Percentiles rank a stretch among this genome's conserved stretches.
phyloP scores from a whole-genome alignment of 2,113 vertebrate species.

The Ctenodactylus gundi region DNA sequence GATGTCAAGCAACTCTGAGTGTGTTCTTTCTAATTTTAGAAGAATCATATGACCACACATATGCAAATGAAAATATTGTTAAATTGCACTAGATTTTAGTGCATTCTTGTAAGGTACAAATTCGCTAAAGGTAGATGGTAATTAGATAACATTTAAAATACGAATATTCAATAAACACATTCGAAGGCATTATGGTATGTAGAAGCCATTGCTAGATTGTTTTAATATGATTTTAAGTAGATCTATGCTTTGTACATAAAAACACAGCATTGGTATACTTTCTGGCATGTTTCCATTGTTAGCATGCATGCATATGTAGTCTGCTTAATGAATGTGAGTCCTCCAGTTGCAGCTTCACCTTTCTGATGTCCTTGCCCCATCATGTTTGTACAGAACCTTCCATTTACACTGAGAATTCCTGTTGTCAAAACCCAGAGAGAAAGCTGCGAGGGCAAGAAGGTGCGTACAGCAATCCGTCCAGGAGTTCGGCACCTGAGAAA shows the following conservation, averaged over 20 bases:
- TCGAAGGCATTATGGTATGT: background rate
- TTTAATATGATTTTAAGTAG: background rate
- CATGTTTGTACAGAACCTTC: background rate
- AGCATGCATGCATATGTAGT: background rate
- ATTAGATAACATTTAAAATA: conserved; percentile 1
- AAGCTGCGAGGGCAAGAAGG: background rate
- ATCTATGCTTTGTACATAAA: background rate
- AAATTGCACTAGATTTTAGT: background rate
- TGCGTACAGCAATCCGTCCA: background rate
- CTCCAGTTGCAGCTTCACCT: background rate
- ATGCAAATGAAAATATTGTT: conserved; percentile 36
- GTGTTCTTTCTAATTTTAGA: conserved; percentile 31
- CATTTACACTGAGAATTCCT: background rate
- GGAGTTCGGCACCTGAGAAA: background rate
- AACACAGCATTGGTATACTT: background rate
- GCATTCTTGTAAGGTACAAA: background rate
- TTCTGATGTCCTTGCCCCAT: background rate
- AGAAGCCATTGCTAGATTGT: background rate
- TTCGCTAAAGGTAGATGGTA: background rate
- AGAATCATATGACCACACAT: conserved; percentile 20
- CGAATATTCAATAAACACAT: background rate
- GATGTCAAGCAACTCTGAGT: conserved; percentile 28
- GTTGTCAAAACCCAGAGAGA: background rate
- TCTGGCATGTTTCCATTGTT: background rate
- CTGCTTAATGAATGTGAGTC: background rate